These are phyloP conservation scores for Callipepla californica DNA, from an alignment of 2,113 vertebrate genomes.

Conservation along the genomic window DNA sequence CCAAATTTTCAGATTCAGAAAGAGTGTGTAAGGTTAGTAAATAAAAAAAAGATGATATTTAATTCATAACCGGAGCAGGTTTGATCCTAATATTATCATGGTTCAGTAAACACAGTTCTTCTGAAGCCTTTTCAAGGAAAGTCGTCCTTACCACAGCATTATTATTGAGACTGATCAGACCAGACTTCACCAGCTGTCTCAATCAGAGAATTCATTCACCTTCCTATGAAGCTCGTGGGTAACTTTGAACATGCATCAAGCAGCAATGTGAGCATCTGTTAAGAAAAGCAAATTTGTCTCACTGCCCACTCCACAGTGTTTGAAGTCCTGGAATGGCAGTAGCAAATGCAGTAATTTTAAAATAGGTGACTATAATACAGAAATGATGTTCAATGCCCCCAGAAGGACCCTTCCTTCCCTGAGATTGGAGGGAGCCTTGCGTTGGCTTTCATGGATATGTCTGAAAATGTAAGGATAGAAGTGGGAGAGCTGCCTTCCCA, in stretches of 20 bases:
- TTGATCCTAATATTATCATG: not conserved
- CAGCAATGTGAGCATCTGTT: not conserved
- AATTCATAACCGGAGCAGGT: rapidly evolving
- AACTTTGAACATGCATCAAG: not conserved
- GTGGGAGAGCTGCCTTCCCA: not conserved
- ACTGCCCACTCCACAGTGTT: rapidly evolving
- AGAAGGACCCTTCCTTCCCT: not conserved
- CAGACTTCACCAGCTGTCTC: rapidly evolving
- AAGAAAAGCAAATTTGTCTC: not conserved
- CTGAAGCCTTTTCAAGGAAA: not conserved
- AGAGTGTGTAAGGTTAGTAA: not conserved
- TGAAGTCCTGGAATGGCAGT: not conserved
- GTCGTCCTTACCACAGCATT: rapidly evolving
- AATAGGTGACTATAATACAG: not conserved
- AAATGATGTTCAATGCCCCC: not conserved
- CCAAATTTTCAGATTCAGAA: not conserved
- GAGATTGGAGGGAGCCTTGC: not conserved
- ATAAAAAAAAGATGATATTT: not conserved
- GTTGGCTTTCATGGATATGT: too few species aligned
- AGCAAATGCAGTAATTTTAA: not conserved
- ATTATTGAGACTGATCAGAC: not conserved
- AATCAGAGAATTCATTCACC: not conserved
- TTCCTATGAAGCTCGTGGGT: not conserved
- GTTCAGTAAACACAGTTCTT: rapidly evolving
- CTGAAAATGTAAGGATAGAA: not conserved